A percentile compares a stretch with the other conserved stretches of the same genome.
phyloP scores from a whole-genome alignment of 2,113 vertebrate species.

The Pachypanchax playfairii region DNA sequence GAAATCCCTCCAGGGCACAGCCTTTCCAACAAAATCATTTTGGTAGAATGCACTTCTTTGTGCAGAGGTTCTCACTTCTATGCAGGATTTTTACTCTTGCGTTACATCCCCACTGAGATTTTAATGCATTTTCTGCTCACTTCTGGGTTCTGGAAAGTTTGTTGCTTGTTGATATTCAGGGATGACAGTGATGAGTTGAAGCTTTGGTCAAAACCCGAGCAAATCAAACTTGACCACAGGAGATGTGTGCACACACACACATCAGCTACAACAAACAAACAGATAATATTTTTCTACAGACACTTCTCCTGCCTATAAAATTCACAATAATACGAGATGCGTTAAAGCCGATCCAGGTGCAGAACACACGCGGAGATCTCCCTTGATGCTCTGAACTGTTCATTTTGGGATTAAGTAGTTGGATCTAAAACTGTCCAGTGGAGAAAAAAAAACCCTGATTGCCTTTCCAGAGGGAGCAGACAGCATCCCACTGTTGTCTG shows the following conservation, averaged over 20 bases:
- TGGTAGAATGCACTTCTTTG: slow-evolving; percentile 45
- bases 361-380: slow-evolving; percentile 8
- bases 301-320: slow-evolving; percentile 3
- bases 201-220: slow-evolving; percentile 36
- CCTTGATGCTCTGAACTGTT: slow-evolving; percentile 35
- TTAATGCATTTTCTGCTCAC: slow-evolving; percentile 12
- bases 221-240: slow-evolving; percentile 54
- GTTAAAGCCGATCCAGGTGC: slow-evolving; percentile 27
- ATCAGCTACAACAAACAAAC: slow-evolving; percentile 32
- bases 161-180: slow-evolving; percentile 38
- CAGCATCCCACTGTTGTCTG: slow-evolving; percentile 47
- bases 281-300: slow-evolving; percentile 19
- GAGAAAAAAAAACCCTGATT: slow-evolving; percentile 49
- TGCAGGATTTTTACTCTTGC: slow-evolving; percentile 13
- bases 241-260: slow-evolving; percentile 32
- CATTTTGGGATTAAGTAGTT: slow-evolving; percentile 61
- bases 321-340: slow-evolving; percentile 1
- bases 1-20: slow-evolving; percentile 45
- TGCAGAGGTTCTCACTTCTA: slow-evolving; percentile 47
- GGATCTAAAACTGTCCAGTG: slow-evolving; percentile 65
- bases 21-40: slow-evolving; percentile 38
- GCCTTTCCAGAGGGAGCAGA: slow-evolving; percentile 55
- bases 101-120: slow-evolving; percentile 6
- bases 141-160: slow-evolving; percentile 25
- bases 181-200: slow-evolving; percentile 20